Base-by-base conservation (phyloP, 2,113 vertebrate genomes). In the Bos javanicus region DNA sequence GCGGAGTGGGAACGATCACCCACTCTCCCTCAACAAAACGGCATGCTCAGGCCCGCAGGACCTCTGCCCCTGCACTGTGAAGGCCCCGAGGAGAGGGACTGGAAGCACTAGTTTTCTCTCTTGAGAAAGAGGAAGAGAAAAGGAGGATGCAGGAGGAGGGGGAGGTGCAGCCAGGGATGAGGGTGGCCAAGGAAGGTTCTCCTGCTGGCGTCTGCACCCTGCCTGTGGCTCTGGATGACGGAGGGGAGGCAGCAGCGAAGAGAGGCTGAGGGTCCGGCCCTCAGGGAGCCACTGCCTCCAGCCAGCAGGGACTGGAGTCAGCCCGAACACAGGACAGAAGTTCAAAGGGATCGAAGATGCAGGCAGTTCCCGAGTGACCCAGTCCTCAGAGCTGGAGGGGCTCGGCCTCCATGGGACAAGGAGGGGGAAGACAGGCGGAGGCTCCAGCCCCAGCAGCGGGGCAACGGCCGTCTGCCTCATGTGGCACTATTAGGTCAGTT, bases 401-500 rank as follows among this genome's bases (percentile, higher is more conserved):
- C 25, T 30, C 52, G 36, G 33, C 92, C 94, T 96, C 91, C 91
- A 59, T 67, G 92, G 81, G 85, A 92, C 7, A 43, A 87, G 67
- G 43, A 94, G 21, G 56, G 92, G 84, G 76, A 94, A 92, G 85
- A 95, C n/a, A 90, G 87, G 93, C 25, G 6, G 52, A 93, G 56
- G n/a, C 57, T 87, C 74, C 87, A 90, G 52, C 60, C 89, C 43
- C 39, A 64, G 93, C 8, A 86, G 14, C 21, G n/a, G 43, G 30
- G 60, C 39, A 67, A 76, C 21, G 50, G 13, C 13, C 39, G 46
- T 80, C 59, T 81, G 21, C 39, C 46, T 39, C 30, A 8, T 2
- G 36, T 36, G 54, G 71, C 76, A 60, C 26, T 8, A n/a, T 97
- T 99, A 99, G 86, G 98, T 99, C 12, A 99, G 99, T 86, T 99